phyloP scores from a whole-genome alignment of 2,888 invertebrate genomes.

The Protodeltote pygarga region DNA sequence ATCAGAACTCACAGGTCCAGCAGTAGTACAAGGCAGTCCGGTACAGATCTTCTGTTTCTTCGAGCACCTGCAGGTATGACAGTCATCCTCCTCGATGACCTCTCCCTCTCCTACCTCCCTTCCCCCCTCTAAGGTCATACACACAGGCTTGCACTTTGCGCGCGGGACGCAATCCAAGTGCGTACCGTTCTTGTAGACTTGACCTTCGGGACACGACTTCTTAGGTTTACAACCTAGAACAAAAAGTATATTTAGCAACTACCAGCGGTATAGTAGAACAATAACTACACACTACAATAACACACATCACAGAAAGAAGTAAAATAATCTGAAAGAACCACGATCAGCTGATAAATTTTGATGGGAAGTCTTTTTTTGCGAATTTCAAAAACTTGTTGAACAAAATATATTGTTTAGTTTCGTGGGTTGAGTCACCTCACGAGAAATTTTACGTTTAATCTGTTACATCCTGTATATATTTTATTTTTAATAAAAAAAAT shows the following conservation, averaged over 20 bases:
- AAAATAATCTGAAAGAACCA: too few relatives aligned
- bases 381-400: too few relatives aligned
- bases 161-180: constrained; percentile 91
- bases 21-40: constrained; percentile 89
- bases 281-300: too few relatives aligned
- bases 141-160: constrained; percentile 90
- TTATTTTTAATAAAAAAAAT: neutral
- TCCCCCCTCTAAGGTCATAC: constrained; percentile 89
- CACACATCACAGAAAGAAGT: too few relatives aligned
- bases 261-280: too few relatives aligned
- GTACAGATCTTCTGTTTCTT: constrained; percentile 90
- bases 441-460: too few relatives aligned
- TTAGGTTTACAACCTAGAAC: constrained; percentile 89
- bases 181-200: constrained; percentile 90
- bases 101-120: constrained; percentile 92
- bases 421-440: too few relatives aligned
- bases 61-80: constrained; percentile 93
- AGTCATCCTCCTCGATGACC: constrained; percentile 90
- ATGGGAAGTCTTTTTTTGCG: too few relatives aligned
- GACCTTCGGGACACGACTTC: constrained; percentile 90
- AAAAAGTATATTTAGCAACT: neutral
- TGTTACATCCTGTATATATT: too few relatives aligned
- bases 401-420: too few relatives aligned
- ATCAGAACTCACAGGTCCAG: constrained; percentile 59
- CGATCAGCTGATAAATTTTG: too few relatives aligned